Conservation (phyloP, 1,140 invertebrate genomes). For the Caenorhabditis brenneri region DNA sequence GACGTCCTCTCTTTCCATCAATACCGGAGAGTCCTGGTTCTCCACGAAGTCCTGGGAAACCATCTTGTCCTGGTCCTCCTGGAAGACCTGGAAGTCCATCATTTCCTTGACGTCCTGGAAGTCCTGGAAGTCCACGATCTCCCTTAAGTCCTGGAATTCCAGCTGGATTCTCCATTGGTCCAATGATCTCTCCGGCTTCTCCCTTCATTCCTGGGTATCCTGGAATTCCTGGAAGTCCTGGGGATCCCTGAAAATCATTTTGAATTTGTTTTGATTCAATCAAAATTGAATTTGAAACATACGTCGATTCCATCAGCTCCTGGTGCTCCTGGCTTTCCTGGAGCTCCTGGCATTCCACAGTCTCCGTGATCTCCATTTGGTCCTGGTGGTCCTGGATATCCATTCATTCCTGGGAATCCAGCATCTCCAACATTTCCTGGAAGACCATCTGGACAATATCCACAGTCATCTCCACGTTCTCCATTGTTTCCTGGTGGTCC, state of each 20-base stretch:
- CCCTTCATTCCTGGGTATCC: constrained; percentile 67
- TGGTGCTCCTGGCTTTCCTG: constrained; percentile 53
- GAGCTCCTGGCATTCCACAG: constrained; percentile 49
- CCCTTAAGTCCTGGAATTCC: constrained; percentile 56
- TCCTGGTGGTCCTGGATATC: constrained; percentile 52
- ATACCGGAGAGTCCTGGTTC: constrained; percentile 56
- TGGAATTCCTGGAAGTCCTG: constrained; percentile 65
- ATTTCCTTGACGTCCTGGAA: constrained; percentile 48
- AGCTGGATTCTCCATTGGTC: constrained; percentile 69
- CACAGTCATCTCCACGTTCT: constrained; percentile 53
- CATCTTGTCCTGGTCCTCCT: constrained; percentile 54
- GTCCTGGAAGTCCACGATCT: constrained; percentile 53
- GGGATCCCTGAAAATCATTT: constrained; percentile 36
- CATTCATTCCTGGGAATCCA: constrained; percentile 55
- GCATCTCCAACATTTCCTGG: constrained; percentile 60
- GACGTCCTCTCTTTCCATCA: constrained; percentile 57
- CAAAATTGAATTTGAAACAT: constrained; percentile 5
- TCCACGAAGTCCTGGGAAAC: constrained; percentile 51
- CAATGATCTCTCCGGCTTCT: constrained; percentile 68
- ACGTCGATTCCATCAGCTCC: constrained; percentile 57
- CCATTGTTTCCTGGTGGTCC: constrained; percentile 53
- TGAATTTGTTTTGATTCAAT: background rate
- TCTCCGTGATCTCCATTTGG: constrained; percentile 55
- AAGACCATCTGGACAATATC: constrained; percentile 58
- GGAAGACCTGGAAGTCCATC: constrained; percentile 52